Evolutionary conservation across 2,888 invertebrate genomes (phyloP).

Genomic region (Fragum fragum): DNA sequence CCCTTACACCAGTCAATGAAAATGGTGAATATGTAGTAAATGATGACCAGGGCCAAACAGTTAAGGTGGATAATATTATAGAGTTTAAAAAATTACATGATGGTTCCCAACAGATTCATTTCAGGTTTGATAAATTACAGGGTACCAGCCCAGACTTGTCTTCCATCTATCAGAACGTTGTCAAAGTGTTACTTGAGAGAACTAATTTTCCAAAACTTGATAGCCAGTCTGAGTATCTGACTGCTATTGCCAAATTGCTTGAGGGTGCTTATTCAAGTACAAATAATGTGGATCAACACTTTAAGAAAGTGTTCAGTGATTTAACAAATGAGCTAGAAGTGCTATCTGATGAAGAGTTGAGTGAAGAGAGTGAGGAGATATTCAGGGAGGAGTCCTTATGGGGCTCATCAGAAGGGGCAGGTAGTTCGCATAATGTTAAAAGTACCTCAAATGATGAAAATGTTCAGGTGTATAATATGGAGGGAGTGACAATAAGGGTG

Average conservation of each 20-base stretch:
- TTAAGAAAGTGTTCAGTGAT: conserved; percentile 70
- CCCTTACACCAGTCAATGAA: conserved; percentile 13
- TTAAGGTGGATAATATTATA: conserved; percentile 29
- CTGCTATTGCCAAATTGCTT: conserved; percentile 76
- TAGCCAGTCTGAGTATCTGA: conserved; percentile 73
- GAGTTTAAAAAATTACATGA: conserved; percentile 69
- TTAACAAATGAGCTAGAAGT: conserved; percentile 72
- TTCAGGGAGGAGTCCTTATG: conserved; percentile 20
- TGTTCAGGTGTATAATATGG: conserved; percentile 8
- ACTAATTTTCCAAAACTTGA: conserved; percentile 78
- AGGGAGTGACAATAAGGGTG: conserved; percentile 15
- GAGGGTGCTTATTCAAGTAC: conserved; percentile 77
- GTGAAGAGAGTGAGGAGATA: conserved; percentile 5
- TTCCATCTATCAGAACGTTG: conserved; percentile 76
- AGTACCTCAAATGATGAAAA: neutral
- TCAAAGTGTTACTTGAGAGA: conserved; percentile 72
- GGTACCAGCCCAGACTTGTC: conserved; percentile 67
- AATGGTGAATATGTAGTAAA: conserved; percentile 21
- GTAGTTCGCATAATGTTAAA: neutral
- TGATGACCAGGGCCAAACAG: neutral
- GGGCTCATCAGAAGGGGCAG: neutral
- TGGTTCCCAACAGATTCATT: conserved; percentile 74
- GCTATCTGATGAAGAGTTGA: conserved; percentile 32
- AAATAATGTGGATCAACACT: conserved; percentile 62
- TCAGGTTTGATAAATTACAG: conserved; percentile 65